These are phyloP conservation scores for Acrocephalus arundinaceus DNA, from an alignment of 2,113 vertebrate genomes.

Conservation along the genomic window DNA sequence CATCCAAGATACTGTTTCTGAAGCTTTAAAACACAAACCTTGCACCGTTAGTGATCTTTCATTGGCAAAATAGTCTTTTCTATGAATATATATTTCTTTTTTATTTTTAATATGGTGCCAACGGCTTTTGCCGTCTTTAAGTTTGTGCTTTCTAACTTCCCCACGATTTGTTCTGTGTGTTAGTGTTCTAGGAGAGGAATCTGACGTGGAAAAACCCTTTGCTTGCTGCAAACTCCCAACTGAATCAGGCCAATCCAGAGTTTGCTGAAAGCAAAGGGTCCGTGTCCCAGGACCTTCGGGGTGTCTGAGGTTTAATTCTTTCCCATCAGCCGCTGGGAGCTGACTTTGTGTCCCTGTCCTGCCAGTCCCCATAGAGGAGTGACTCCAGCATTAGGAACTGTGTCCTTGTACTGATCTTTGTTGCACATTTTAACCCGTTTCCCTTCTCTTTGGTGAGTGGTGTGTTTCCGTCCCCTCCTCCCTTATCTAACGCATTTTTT, in stretches of 20 bases:
- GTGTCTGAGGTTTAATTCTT: conserved; percentile 14
- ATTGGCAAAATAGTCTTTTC: conserved; percentile 56
- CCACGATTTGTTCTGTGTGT: not conserved
- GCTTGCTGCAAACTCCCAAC: not conserved
- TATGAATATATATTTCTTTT: conserved; percentile 60
- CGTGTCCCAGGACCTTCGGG: not conserved
- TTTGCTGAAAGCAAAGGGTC: conserved; percentile 7
- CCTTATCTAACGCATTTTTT: conserved; percentile 41
- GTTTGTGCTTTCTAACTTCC: conserved; percentile 49
- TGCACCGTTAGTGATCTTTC: not conserved
- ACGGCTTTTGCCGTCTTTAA: conserved; percentile 37
- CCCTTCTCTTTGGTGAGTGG: conserved; percentile 72
- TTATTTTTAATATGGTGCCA: conserved; percentile 65
- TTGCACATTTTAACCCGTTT: conserved; percentile 52
- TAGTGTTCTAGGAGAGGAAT: conserved; percentile 18
- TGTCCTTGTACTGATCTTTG: conserved; percentile 69
- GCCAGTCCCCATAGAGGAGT: conserved; percentile 54
- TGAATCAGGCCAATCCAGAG: not conserved
- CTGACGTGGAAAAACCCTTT: not conserved
- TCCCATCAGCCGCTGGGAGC: not conserved
- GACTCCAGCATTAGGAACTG: conserved; percentile 36
- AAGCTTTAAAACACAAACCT: conserved; percentile 69
- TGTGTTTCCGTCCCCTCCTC: conserved; percentile 52
- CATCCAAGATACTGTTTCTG: conserved; percentile 48
- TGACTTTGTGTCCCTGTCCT: conserved; percentile 23